phyloP scores from a whole-genome alignment of 2,888 invertebrate genomes.

The Dolichomitus sp. region DNA sequence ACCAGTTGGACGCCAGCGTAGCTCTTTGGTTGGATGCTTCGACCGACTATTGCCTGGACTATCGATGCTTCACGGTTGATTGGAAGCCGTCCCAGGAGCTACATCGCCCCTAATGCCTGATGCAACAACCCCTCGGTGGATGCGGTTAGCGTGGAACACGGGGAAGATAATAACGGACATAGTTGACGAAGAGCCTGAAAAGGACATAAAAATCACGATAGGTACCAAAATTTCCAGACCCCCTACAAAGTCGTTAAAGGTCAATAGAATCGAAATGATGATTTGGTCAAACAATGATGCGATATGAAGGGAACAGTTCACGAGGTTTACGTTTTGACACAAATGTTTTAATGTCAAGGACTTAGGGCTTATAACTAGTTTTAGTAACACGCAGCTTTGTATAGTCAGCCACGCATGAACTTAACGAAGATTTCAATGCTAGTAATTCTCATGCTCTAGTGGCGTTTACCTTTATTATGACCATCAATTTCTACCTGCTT shows the following conservation, averaged over 20 bases:
- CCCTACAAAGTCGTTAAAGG: not conserved
- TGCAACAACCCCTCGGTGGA: conserved; percentile 33
- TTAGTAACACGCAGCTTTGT: not conserved
- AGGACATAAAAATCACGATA: conserved; percentile 22
- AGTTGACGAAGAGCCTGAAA: conserved; percentile 55
- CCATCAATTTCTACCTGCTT: not conserved
- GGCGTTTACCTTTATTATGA: not conserved
- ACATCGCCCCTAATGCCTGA: conserved; percentile 30
- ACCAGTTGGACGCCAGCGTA: conserved; percentile 8
- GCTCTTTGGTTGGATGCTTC: conserved; percentile 39
- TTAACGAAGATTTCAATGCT: conserved; percentile 3
- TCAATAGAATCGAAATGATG: not conserved
- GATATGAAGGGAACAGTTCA: not conserved
- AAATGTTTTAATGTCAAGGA: not conserved
- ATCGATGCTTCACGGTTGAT: conserved; percentile 82
- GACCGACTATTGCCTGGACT: conserved; percentile 65
- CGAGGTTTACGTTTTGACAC: not conserved
- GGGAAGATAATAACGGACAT: conserved; percentile 77
- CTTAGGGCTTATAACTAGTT: not conserved
- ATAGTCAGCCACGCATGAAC: not conserved
- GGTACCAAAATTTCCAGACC: conserved; percentile 13
- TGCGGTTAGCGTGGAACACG: conserved; percentile 75
- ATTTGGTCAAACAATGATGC: not conserved
- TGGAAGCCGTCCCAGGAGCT: conserved; percentile 72
- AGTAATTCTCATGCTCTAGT: not conserved